A percentile compares a stretch with the other conserved stretches of the same genome.
phyloP scores from a whole-genome alignment of 2,113 vertebrate genomes.

The Colossoma macropomum region DNA sequence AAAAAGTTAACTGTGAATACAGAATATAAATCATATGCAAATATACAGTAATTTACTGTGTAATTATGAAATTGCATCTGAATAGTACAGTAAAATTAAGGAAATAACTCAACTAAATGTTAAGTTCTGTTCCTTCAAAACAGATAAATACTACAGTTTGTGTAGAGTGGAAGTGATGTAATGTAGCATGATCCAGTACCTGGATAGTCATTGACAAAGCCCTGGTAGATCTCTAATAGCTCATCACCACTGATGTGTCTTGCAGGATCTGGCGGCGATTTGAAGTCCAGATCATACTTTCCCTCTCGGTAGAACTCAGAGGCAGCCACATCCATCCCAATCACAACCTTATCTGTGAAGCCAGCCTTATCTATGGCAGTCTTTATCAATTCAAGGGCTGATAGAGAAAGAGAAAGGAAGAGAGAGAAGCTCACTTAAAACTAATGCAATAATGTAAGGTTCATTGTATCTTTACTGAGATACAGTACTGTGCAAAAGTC shows the following conservation, averaged over 20 bases:
- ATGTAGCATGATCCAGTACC: slow-evolving; percentile 69
- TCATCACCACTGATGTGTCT: slow-evolving; percentile 89
- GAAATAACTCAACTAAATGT: no score
- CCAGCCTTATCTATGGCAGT: slow-evolving; percentile 93
- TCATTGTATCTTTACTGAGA: neutral
- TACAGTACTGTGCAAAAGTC: no score
- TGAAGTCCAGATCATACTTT: slow-evolving; percentile 96
- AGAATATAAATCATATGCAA: no score
- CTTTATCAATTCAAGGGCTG: slow-evolving; percentile 93
- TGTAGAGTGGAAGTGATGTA: neutral
- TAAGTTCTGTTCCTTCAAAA: no score
- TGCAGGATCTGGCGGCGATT: slow-evolving; percentile 87
- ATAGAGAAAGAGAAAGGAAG: neutral
- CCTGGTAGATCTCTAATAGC: slow-evolving; percentile 91
- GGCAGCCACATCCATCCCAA: slow-evolving; percentile 95
- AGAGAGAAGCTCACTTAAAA: neutral
- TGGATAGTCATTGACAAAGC: slow-evolving; percentile 94
- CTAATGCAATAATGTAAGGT: neutral
- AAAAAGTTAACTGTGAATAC: no score
- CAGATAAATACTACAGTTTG: neutral
- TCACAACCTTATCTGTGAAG: slow-evolving; percentile 93
- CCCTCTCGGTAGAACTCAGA: slow-evolving; percentile 93
- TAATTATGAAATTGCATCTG: no score
- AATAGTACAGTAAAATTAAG: no score
- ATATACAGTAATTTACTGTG: no score